A percentile compares a stretch with the other conserved stretches of the same genome.
phyloP scores from a whole-genome alignment of 2,113 vertebrate species.

The Mixornis gularis region DNA sequence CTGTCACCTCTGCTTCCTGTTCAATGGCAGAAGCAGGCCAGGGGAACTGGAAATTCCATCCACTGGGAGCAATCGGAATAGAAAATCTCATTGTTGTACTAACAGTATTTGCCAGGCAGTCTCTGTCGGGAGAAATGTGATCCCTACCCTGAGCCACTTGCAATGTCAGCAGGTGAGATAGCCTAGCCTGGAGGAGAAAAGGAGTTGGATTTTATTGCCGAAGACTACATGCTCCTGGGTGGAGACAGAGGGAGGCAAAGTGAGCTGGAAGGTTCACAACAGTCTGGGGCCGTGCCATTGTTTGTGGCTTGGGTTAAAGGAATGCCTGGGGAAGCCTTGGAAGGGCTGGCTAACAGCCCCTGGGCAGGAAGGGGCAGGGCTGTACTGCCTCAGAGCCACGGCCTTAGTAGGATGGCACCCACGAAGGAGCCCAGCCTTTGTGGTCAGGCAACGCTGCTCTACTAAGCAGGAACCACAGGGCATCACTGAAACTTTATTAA shows the following conservation, averaged over 20 bases:
- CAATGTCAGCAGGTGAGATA: background rate
- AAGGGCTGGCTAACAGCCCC: background rate
- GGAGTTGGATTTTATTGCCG: background rate
- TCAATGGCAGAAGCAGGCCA: background rate
- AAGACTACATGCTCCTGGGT: fast-evolving
- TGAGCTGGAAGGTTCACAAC: fast-evolving
- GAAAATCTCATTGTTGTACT: background rate
- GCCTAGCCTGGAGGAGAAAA: background rate
- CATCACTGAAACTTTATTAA: background rate
- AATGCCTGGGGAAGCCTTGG: fast-evolving
- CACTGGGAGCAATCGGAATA: fast-evolving
- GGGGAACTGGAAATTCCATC: background rate
- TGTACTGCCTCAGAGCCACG: fast-evolving
- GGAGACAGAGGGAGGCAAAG: background rate
- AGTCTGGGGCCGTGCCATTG: background rate
- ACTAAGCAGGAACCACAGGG: background rate
- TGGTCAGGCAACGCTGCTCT: fast-evolving
- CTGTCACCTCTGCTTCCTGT: background rate
- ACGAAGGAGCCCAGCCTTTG: background rate
- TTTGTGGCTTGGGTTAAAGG: background rate
- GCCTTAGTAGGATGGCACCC: fast-evolving
- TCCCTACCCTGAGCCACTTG: background rate
- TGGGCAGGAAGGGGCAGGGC: background rate
- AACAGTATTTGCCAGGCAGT: background rate
- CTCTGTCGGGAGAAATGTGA: background rate